phyloP scores from a whole-genome alignment of 1,140 invertebrate species.

The Dinoponera quadriceps region DNA sequence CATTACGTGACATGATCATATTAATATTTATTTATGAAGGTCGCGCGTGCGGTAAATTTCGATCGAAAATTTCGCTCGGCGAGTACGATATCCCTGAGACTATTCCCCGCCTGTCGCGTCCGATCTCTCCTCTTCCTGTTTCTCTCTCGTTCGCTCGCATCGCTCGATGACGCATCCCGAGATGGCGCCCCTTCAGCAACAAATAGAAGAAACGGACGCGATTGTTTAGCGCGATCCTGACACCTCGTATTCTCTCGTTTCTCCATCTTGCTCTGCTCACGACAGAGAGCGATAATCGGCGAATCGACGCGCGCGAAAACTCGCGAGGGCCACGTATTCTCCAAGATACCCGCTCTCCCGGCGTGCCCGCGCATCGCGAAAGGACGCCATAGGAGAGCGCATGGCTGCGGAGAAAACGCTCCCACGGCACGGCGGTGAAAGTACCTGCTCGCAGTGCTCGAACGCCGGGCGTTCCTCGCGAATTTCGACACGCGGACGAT shows the following conservation, averaged over 20 bases:
- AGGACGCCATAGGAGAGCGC: background rate
- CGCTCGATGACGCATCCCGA: background rate
- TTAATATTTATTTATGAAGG: too few species aligned
- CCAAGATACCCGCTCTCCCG: background rate
- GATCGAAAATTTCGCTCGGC: too few species aligned
- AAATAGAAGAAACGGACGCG: constrained; percentile 43
- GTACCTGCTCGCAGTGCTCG: background rate
- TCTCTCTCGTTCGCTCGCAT: background rate
- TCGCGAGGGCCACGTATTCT: background rate
- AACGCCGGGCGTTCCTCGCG: background rate
- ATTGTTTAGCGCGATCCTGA: constrained; percentile 53
- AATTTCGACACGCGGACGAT: background rate
- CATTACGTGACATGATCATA: too few species aligned
- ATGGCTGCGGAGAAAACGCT: background rate
- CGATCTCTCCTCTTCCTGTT: too few species aligned
- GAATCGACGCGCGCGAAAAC: too few species aligned
- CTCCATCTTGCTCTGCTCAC: constrained; percentile 64
- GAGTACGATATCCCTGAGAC: too few species aligned
- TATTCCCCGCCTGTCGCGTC: too few species aligned
- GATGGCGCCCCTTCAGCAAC: background rate
- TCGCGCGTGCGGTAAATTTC: too few species aligned
- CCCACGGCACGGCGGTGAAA: background rate
- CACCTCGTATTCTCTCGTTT: constrained; percentile 44
- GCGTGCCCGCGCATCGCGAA: background rate
- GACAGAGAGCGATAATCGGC: too few species aligned